Conservation (phyloP, 2,888 invertebrate species). For the Sepiola atlantica region DNA sequence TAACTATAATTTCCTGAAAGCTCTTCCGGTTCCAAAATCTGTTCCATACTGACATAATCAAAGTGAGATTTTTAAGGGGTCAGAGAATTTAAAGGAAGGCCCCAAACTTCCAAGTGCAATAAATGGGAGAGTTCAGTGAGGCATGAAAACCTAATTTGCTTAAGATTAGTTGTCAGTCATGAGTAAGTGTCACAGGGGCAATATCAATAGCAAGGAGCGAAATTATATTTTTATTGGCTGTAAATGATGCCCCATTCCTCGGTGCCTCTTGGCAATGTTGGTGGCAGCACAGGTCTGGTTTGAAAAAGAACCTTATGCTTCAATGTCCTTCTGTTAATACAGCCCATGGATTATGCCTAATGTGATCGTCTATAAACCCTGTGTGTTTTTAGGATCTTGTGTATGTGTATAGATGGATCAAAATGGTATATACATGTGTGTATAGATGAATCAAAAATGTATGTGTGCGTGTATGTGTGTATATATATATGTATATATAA, state of each 20-base stretch:
- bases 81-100: neutral
- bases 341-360: neutral
- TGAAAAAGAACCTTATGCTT: neutral
- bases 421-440: too few relatives aligned
- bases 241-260: neutral
- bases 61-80: neutral
- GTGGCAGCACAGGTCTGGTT: neutral
- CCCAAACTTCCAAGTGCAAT: neutral
- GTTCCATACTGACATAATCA: neutral
- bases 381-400: neutral
- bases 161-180: conserved; percentile 9
- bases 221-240: conserved; percentile 12
- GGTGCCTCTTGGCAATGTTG: neutral
- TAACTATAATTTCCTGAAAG: neutral
- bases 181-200: neutral
- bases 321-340: neutral
- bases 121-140: neutral
- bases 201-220: neutral
- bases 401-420: too few relatives aligned
- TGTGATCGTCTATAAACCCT: neutral
- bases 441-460: too few relatives aligned
- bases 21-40: neutral
- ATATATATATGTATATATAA: too few relatives aligned
- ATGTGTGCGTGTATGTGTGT: too few relatives aligned
- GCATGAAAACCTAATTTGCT: neutral